These are phyloP conservation scores for Formicarius rufipectus DNA, from an alignment of 2,113 vertebrate genomes.

Conservation along the genomic window DNA sequence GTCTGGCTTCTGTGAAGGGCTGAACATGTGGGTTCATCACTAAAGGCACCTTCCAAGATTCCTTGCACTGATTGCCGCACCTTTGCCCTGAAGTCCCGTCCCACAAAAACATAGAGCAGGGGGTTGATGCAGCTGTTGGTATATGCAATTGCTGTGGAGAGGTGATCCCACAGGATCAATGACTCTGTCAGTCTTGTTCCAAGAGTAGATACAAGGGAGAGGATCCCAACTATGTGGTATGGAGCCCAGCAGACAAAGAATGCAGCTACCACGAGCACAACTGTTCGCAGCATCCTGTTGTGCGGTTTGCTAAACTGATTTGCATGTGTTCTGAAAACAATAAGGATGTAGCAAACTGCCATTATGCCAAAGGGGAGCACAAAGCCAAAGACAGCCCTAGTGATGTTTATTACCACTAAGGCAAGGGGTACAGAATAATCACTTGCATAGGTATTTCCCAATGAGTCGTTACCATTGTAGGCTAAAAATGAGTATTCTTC, in stretches of 20 bases:
- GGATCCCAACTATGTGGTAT: constrained; percentile 73
- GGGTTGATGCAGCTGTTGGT: constrained; percentile 85
- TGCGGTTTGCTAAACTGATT: constrained; percentile 40
- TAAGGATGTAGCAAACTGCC: constrained; percentile 69
- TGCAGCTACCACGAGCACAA: constrained; percentile 50
- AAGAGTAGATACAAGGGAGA: not conserved
- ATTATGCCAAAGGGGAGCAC: constrained; percentile 74
- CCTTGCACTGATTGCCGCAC: constrained; percentile 62
- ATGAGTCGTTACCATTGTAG: not conserved
- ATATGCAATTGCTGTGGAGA: constrained; percentile 72
- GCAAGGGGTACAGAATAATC: not conserved
- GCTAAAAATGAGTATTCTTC: not conserved
- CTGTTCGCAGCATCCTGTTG: constrained; percentile 63
- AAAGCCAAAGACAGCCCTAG: constrained; percentile 76
- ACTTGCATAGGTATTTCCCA: not conserved
- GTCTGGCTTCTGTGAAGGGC: constrained; percentile 25
- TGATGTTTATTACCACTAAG: not conserved
- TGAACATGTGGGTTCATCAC: constrained; percentile 55
- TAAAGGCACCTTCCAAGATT: constrained; percentile 76
- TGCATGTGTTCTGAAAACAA: constrained; percentile 23
- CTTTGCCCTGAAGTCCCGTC: constrained; percentile 75
- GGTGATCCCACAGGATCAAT: constrained; percentile 54
- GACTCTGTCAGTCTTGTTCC: not conserved
- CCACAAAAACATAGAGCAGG: constrained; percentile 81
- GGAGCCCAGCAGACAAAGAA: constrained; percentile 84